These are phyloP conservation scores for Mechanitis mazaeus DNA, from an alignment of 2,888 invertebrate species.

Conservation along the genomic window DNA sequence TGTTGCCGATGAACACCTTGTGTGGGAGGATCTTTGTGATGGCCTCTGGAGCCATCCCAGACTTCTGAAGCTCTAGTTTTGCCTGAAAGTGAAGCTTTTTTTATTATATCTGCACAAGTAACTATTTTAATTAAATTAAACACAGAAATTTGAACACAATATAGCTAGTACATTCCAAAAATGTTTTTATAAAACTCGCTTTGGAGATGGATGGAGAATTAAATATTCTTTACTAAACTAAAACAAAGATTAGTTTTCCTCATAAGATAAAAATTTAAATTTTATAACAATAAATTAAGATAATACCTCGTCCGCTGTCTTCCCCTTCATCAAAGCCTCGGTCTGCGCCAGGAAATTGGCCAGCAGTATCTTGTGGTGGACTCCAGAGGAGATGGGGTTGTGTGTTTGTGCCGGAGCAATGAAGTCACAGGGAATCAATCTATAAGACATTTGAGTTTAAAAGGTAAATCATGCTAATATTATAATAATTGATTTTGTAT, in stretches of 20 bases:
- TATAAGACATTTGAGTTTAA: constrained; percentile 30
- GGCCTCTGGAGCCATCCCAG: constrained; percentile 84
- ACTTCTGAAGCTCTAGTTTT: constrained; percentile 85
- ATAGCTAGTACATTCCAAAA: no score
- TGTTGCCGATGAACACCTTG: constrained; percentile 97
- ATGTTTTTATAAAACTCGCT: no score
- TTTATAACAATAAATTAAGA: not conserved
- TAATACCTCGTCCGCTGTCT: constrained; percentile 68
- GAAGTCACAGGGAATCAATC: constrained; percentile 97
- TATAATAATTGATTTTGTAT: no score
- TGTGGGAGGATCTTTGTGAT: constrained; percentile 91
- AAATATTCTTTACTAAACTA: no score
- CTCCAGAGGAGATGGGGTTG: constrained; percentile 86
- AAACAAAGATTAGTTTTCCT: no score
- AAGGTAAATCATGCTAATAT: no score
- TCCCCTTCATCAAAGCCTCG: constrained; percentile 95
- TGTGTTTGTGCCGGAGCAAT: constrained; percentile 95
- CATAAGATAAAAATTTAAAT: no score
- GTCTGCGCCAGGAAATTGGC: constrained; percentile 99
- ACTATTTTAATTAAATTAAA: no score
- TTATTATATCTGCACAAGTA: no score
- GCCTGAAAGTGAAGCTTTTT: constrained; percentile 72
- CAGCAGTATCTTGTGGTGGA: constrained; percentile 95
- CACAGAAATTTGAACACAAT: no score
- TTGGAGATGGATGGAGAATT: no score